Evolutionary conservation across 2,797 vertebrate genomes (phyloP).

Genomic region (Pitangus sulphuratus): DNA sequence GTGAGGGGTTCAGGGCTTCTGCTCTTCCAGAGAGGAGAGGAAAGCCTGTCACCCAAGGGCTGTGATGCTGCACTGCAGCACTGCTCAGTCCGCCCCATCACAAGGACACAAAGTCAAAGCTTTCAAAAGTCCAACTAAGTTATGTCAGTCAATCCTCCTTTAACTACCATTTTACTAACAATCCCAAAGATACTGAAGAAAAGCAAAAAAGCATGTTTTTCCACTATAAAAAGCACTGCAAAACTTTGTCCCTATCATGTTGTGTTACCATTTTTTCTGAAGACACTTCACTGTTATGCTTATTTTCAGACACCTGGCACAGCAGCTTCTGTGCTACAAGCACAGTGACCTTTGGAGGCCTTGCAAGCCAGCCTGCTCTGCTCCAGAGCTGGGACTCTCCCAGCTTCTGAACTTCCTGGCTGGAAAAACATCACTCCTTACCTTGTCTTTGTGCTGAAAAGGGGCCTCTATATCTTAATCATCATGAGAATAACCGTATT

Average conservation of each 20-base stretch:
- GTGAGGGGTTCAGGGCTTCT: background rate
- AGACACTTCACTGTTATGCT: background rate
- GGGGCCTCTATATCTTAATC: background rate
- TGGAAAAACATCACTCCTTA: background rate
- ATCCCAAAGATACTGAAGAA: background rate
- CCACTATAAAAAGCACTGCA: background rate
- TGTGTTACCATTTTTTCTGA: background rate
- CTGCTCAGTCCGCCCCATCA: background rate
- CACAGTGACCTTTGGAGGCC: background rate
- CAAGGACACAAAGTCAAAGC: background rate
- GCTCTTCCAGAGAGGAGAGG: background rate
- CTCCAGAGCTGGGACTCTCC: background rate
- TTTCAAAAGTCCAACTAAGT: background rate
- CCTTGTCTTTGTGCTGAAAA: background rate
- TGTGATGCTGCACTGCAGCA: background rate
- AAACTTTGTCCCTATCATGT: background rate
- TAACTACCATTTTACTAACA: background rate
- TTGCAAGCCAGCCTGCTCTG: background rate
- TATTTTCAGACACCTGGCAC: background rate
- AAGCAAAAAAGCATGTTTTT: background rate
- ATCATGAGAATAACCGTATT: background rate
- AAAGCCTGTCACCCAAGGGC: background rate
- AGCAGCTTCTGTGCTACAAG: background rate
- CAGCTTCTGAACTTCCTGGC: background rate
- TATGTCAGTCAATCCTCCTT: background rate